These are phyloP conservation scores for Ferrisia virgata DNA, from an alignment of 2,888 invertebrate genomes.

Conservation along the genomic window DNA sequence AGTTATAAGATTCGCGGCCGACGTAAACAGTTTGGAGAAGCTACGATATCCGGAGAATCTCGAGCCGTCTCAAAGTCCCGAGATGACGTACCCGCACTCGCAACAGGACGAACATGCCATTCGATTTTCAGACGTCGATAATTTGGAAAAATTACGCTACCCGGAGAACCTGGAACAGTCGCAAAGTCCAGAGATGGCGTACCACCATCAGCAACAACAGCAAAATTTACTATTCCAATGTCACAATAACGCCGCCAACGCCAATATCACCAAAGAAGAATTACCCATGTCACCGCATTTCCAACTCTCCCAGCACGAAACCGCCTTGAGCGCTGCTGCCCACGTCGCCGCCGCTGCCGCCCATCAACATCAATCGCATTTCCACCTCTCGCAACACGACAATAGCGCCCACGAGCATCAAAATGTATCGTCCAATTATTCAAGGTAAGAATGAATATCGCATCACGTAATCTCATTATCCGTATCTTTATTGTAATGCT, in stretches of 20 bases:
- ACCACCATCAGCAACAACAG: constrained; percentile 37
- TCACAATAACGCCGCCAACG: neutral
- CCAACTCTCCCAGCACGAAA: neutral
- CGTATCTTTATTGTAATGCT: no score
- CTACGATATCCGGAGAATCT: neutral
- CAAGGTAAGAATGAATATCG: neutral
- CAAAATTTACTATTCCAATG: constrained; percentile 10
- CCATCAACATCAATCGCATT: neutral
- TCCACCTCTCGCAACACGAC: neutral
- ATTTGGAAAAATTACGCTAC: constrained; percentile 23
- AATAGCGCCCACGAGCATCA: neutral
- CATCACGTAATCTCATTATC: no score
- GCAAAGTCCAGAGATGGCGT: constrained; percentile 12
- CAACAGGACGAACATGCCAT: neutral
- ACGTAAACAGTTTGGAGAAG: neutral
- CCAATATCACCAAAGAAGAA: neutral
- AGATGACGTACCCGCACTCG: neutral
- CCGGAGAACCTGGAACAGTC: neutral
- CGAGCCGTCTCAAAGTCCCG: neutral
- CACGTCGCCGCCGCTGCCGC: neutral
- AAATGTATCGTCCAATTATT: constrained; percentile 13
- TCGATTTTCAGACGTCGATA: constrained; percentile 24
- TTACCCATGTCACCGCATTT: neutral
- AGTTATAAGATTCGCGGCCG: neutral
- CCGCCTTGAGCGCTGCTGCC: neutral